Conservation (phyloP, 2,797 vertebrate genomes). For the Micropoecilia bifurca region DNA sequence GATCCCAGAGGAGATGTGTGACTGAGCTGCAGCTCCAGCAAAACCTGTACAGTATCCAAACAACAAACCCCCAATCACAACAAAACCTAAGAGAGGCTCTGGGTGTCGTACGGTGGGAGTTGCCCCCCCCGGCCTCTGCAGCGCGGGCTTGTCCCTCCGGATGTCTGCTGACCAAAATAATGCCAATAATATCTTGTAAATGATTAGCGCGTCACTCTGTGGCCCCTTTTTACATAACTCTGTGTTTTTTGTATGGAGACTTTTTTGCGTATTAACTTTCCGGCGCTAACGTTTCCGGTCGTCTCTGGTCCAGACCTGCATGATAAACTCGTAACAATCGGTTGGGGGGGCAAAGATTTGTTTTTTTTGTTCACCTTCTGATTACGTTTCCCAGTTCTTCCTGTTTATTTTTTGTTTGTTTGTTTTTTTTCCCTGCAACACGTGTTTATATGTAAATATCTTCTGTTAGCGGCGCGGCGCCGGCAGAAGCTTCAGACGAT, state of each 20-base stretch:
- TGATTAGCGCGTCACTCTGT: constrained; percentile 92
- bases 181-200: constrained; percentile 97
- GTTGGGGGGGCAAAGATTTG: constrained; percentile 70
- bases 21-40: constrained; percentile 81
- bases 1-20: constrained; percentile 98
- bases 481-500: neutral
- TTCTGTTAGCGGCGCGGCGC: constrained; percentile 46
- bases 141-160: constrained; percentile 83
- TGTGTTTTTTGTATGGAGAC: constrained; percentile 93
- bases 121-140: constrained; percentile 68
- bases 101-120: constrained; percentile 38
- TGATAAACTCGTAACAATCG: constrained; percentile 89
- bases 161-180: constrained; percentile 97
- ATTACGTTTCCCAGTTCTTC: constrained; percentile 59
- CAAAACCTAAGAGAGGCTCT: constrained; percentile 76
- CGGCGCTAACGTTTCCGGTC: constrained; percentile 86
- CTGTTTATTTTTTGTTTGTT: neutral
- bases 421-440: constrained; percentile 43
- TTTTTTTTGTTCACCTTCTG: constrained; percentile 76
- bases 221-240: constrained; percentile 96
- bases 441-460: constrained; percentile 77
- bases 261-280: constrained; percentile 91
- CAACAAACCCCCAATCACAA: constrained; percentile 3
- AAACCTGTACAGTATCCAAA: constrained; percentile 62
- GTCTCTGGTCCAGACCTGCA: constrained; percentile 89